A percentile compares a stretch with the other conserved stretches of the same genome.
These are phyloP conservation scores for Mungos mungo DNA, from an alignment of 2,113 vertebrate species.

Conservation along the genomic window DNA sequence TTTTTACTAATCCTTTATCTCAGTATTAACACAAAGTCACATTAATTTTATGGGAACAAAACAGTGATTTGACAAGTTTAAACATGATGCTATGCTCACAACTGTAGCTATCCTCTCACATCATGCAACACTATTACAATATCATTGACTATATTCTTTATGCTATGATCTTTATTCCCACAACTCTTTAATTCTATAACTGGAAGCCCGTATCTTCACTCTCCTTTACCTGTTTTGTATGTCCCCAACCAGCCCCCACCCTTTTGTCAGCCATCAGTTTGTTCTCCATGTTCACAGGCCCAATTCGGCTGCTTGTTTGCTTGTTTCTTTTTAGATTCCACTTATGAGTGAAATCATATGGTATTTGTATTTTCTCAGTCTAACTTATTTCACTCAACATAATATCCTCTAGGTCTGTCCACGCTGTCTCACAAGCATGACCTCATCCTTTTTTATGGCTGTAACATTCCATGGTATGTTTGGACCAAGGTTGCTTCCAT, in stretches of 20 bases:
- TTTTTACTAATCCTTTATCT: neutral
- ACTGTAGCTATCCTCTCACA: neutral
- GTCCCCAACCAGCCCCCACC: neutral
- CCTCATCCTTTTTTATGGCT: neutral
- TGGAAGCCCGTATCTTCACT: neutral
- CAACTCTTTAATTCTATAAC: neutral
- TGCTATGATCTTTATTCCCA: neutral
- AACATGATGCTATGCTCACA: neutral
- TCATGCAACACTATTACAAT: neutral
- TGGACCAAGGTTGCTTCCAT: neutral
- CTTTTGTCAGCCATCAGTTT: neutral
- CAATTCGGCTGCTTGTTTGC: neutral
- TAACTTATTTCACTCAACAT: neutral
- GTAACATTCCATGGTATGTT: neutral
- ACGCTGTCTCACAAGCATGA: neutral
- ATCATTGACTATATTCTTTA: neutral
- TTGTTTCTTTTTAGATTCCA: neutral
- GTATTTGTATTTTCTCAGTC: neutral
- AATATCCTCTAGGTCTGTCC: neutral
- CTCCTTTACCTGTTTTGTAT: neutral
- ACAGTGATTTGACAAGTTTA: neutral
- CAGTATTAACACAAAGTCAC: neutral
- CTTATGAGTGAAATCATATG: neutral
- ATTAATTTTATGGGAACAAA: neutral
- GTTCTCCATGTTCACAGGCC: neutral